Evolutionary conservation across 1,140 invertebrate genomes (phyloP).

Genomic region (Hylaeus volcanicus): DNA sequence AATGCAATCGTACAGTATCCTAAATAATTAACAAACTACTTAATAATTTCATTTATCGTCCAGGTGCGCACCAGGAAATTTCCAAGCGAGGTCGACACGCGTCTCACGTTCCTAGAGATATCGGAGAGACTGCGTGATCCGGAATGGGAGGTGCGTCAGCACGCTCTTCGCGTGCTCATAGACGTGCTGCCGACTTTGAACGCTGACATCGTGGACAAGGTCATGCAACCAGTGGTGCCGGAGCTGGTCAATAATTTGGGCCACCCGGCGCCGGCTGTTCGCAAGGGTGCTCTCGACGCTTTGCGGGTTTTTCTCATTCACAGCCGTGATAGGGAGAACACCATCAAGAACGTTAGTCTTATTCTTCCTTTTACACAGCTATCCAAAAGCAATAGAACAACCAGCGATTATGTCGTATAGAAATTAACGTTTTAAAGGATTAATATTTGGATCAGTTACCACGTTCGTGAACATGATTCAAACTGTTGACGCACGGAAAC

Average conservation of each 20-base stretch:
- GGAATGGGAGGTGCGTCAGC: constrained; percentile 90
- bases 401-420: too few relatives aligned
- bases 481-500: neutral
- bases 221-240: constrained; percentile 82
- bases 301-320: constrained; percentile 85
- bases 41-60: neutral
- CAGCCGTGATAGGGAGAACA: constrained; percentile 75
- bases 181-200: constrained; percentile 87
- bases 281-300: constrained; percentile 87
- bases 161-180: constrained; percentile 87
- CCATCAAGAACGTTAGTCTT: constrained; percentile 57
- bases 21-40: too few relatives aligned
- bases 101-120: constrained; percentile 85
- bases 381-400: neutral
- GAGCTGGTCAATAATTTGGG: constrained; percentile 88
- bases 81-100: constrained; percentile 83
- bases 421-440: too few relatives aligned
- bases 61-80: constrained; percentile 77
- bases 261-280: constrained; percentile 87
- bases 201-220: constrained; percentile 82
- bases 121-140: constrained; percentile 87
- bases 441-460: too few relatives aligned
- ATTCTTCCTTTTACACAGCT: neutral
- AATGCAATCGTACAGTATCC: too few relatives aligned
- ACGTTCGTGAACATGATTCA: too few relatives aligned